Evolutionary conservation across 2,888 invertebrate genomes (phyloP), one percentile per base, ranked within the genome.

Genomic region (Pollenia amentaria): DNA sequence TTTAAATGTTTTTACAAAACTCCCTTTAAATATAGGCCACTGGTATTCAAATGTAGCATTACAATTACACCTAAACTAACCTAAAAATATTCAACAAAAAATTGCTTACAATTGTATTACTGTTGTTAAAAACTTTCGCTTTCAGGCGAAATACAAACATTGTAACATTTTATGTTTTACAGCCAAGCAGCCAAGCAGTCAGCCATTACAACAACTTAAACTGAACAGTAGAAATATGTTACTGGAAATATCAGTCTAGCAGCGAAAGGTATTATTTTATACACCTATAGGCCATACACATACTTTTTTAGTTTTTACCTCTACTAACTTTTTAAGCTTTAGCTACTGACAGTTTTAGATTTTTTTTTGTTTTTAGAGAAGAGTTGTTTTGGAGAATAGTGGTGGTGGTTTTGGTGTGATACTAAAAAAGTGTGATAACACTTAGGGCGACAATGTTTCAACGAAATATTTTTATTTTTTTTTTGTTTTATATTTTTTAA

Each of bases 401-500:
- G 51, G 38, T 57, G 64, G 65, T 80, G 80, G 69, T 65, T 64
- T 44, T 82, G 57, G n/a, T 81, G 55, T 79, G 57, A 42, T 64
- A 70, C 76, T 80, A 76, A 76, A 76, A 80, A 80, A 76, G 83
- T 87, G 84, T 84, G 83, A 87, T 77, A 77, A 64, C 55, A 77
- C 84, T 73, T n/a, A 57, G 40, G 76, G 84, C 76, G 73, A 84
- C 76, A 80, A 77, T 69, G 64, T 87, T 84, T 87, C 42, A 73
- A 75, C 78, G 42, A 75, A 53, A 79, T 84, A 51, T 51, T 16
- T 76, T 53, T 51, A 60, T 55, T 18, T 76, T 65, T 44, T 16
- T 55, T 80, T 16, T 79, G 29, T 53, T 70, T 53, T 51, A 18
- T 16, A 12, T 75, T 38, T 62, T 38, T 46, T 14, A 53, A n/a